Base-by-base conservation (phyloP, 2,113 vertebrate genomes). In the Gavialis gangeticus region DNA sequence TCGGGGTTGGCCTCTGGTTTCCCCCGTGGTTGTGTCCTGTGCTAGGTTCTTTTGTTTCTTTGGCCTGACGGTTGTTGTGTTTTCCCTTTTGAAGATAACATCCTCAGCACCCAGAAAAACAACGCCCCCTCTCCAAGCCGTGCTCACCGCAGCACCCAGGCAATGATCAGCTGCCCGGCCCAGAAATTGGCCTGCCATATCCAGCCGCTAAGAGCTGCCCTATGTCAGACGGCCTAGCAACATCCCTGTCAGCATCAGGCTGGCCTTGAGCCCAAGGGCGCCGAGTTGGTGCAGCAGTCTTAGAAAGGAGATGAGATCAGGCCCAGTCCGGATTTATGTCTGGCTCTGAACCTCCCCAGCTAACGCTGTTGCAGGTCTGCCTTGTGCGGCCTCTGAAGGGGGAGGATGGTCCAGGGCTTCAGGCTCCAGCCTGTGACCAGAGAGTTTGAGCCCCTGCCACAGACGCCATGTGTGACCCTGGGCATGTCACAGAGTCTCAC, bases 101-200 rank as follows among this genome's bases (percentile, higher is more conserved):
- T 12, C 84, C 30, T 64, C 6, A 21, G 2, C 69, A 77, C 37
- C 75, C 1, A 0, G 2, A 0, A 22, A 78, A 10, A 13, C 0
- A 0, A 37, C 4, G 37, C 76, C 57, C 16, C 86, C 64, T 2
- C 56, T 71, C 71, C 67, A 18, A 12, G 60, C 46, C 46, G 7
- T 46, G 46, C 46, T 46, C 46, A 46, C 66, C 28, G 28, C 55
- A 60, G 25, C 28, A 2, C 19, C 27, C 55, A 56, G 24, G n/a
- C 15, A n/a, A n/a, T 12, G 62, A 63, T 17, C 16, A 55, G 54
- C 56, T 21, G n/a, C 55, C 3, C 5, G 27, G 56, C 5, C 4
- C 56, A 57, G 55, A n/a, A 77, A 77, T 21, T n/a, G 55, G 18
- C 5, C 25, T 4, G 17, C 56, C 18, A 55, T 10, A 12, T 30